Base-by-base conservation (phyloP, 2,797 vertebrate genomes). In the Alfaro cultratus region DNA sequence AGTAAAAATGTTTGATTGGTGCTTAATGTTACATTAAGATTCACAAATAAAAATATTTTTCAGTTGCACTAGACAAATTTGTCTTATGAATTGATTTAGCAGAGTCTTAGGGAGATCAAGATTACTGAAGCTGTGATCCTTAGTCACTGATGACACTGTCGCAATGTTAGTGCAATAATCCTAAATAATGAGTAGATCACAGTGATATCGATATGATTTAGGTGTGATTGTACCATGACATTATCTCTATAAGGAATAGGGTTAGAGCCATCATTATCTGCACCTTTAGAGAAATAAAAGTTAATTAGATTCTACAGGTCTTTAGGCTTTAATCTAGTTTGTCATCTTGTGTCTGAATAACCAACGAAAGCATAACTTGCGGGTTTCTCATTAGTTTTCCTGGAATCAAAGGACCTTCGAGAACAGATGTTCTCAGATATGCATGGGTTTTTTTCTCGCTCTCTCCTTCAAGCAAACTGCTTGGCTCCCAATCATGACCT, bases 1-100 rank as follows among this genome's bases (percentile, higher is more conserved):
- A 16, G 55, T 5, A 45, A 15, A 60, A 46, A 12, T 15, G 4
- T 76, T 82, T 77, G 62, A 74, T 83, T 39, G n/a, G 68, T 75
- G 43, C 29, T 73, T 55, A 36, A 12, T 73, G 29, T 16, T 75
- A 51, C 34, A 79, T 34, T 78, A 53, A 39, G 15, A 55, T 73
- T n/a, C 13, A 70, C n/a, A 47, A 39, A 26, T 16, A 43, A 26
- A 21, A 34, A 49, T 7, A 26, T 23, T 36, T 60, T n/a, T 80
- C 0, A 80, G 60, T 13, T 78, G 23, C 41, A 62, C 45, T 70
- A 47, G 16, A 73, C 0, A 55, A 23, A 51, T 15, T 16, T 64
- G 15, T 46, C 2, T 16, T 31, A 26, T 23, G 6, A 0, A 9
- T 1, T 23, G 21, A 45, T n/a, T 4, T n/a, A 1, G 21, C 15